Evolutionary conservation across 2,113 vertebrate genomes (phyloP).

Genomic region (human): GRCh38 chr4:53527501-53528000

Average conservation of each 20-base stretch:
- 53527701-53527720: background rate
- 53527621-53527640: background rate
- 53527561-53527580: background rate
- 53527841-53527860: background rate
- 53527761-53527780: accelerated
- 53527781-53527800: background rate
- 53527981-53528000: background rate
- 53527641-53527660: background rate
- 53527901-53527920: background rate
- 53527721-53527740: no score
- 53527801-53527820: background rate
- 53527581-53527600: background rate
- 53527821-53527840: background rate
- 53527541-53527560: accelerated
- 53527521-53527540: background rate
- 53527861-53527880: background rate
- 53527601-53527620: background rate
- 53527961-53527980: background rate
- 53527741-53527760: background rate
- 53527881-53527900: background rate
- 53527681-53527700: background rate
- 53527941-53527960: background rate
- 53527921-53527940: background rate
- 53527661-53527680: background rate
- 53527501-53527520: background rate